Evolutionary conservation across 2,888 invertebrate species (phyloP), one percentile per base, ranked within the genome.

Genomic region (Lissocephala sabroskyi): DNA sequence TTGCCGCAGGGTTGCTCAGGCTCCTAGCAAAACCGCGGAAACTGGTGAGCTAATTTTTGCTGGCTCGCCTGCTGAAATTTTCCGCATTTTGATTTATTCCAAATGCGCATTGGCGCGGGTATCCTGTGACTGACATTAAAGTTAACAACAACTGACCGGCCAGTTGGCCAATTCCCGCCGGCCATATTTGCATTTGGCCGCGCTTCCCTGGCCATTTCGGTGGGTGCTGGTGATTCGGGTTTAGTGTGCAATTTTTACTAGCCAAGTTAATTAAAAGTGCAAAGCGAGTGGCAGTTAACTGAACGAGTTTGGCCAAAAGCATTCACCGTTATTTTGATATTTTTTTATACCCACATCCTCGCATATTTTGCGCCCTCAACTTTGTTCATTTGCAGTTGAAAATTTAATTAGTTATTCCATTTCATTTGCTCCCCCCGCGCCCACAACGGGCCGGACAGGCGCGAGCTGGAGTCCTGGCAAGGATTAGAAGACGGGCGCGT

Each of bases 341-440:
- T n/a, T 13, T 11, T 32, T 32, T 11, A 13, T 13, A 32, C 11
- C 13, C 6, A 32, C 6, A 35, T 3, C 16, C 16, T 16, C 14
- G 10, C 23, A 23, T 7, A 23, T 23, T 23, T 36, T 49, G 36
- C 18, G 33, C 36, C 30, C 45, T 32, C 51, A 52, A 56, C 56
- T 65, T 58, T 66, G 75, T 68, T 66, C 71, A 66, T 57, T 68
- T 63, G 52, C 58, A 70, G 63, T 50, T 54, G 49, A 56, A 63
- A 70, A 70, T 68, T 75, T 68, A 74, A 68, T 68, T 68, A 68
- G 75, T 70, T 66, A 68, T 68, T 70, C 67, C 68, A 70, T 70
- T 68, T 74, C 19, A 18, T 36, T 36, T 36, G 16, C 14, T 23
- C 23, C 23, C 23, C 23, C 23, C 23, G n/a, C n/a, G n/a, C n/a